Percentiles rank a stretch among this genome's conserved stretches.
phyloP scores from a whole-genome alignment of 2,888 invertebrate species.

The Carabus problematicus region DNA sequence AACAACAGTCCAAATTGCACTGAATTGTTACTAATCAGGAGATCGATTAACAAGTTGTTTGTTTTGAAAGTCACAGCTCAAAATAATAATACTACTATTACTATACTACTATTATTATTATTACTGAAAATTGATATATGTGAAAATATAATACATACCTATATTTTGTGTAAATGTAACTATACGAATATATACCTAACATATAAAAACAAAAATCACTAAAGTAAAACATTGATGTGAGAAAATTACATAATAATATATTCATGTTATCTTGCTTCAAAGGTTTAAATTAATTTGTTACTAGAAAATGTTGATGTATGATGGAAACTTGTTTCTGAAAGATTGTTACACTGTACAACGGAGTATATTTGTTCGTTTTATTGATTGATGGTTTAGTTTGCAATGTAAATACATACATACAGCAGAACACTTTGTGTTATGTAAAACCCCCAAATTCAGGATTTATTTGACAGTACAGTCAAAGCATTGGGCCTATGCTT shows the following conservation, averaged over 20 bases:
- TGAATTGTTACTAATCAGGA: conserved; percentile 20
- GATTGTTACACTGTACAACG: no score
- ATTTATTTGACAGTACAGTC: conserved; percentile 2
- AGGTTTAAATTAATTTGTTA: conserved; percentile 34
- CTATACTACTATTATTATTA: no score
- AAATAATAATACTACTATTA: conserved; percentile 7
- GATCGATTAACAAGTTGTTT: conserved; percentile 19
- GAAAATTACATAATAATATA: conserved; percentile 33
- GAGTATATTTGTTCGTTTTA: no score
- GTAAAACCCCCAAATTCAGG: conserved; percentile 7
- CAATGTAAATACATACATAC: conserved; percentile 4
- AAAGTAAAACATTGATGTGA: conserved; percentile 35
- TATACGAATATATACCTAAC: conserved; percentile 33
- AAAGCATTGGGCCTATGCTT: conserved; percentile 43
- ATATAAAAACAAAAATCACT: conserved; percentile 33
- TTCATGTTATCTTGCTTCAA: conserved; percentile 42
- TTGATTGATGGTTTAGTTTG: conserved; percentile 12
- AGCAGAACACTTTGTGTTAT: neutral
- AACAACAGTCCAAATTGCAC: conserved; percentile 2
- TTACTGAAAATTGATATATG: conserved; percentile 33
- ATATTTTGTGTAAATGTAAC: conserved; percentile 42
- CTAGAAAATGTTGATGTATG: conserved; percentile 21
- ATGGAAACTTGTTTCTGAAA: neutral
- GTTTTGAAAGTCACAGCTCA: conserved; percentile 33
- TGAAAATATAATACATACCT: conserved; percentile 40